A percentile compares a stretch with the other conserved stretches of the same genome.
Evolutionary conservation across 2,888 invertebrate species (phyloP).

Genomic region (Augochlorella aurata): DNA sequence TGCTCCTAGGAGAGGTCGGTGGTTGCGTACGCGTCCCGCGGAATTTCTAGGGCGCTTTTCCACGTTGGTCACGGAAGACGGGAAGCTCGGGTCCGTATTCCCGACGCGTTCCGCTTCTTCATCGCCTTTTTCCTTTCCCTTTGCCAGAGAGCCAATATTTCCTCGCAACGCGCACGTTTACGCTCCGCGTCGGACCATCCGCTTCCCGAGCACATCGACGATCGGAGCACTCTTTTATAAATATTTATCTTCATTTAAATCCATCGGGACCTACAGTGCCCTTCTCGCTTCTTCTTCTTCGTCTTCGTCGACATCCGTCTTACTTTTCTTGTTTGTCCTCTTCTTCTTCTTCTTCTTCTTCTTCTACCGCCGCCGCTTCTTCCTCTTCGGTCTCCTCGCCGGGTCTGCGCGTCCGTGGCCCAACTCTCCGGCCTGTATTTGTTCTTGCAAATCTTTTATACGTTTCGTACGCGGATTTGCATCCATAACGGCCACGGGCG

Average conservation of each 20-base stretch:
- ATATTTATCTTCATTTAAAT: constrained; percentile 81
- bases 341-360: background rate
- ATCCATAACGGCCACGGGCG: constrained; percentile 72
- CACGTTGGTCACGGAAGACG: constrained; percentile 29
- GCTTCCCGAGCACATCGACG: constrained; percentile 20
- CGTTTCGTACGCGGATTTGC: constrained; percentile 77
- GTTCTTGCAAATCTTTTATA: constrained; percentile 79
- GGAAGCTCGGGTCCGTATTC: constrained; percentile 32
- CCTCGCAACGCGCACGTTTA: constrained; percentile 53
- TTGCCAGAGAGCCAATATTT: constrained; percentile 61
- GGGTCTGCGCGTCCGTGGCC: constrained; percentile 32
- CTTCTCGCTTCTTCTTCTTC: constrained; percentile 14
- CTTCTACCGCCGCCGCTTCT: constrained; percentile 3
- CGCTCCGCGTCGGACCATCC: constrained; percentile 37
- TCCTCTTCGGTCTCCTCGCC: constrained; percentile 28
- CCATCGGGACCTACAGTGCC: constrained; percentile 63
- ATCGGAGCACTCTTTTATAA: constrained; percentile 78
- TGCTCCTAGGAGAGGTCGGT: background rate
- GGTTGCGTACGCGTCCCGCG: background rate
- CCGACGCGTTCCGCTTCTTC: constrained; percentile 29
- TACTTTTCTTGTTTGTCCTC: constrained; percentile 21
- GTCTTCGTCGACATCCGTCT: constrained; percentile 1
- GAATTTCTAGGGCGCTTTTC: constrained; percentile 32
- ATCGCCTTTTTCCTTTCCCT: constrained; percentile 17
- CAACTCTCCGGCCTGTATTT: constrained; percentile 70